Conservation (phyloP, 2,113 vertebrate genomes). For the Hydrochoerus hydrochaeris region DNA sequence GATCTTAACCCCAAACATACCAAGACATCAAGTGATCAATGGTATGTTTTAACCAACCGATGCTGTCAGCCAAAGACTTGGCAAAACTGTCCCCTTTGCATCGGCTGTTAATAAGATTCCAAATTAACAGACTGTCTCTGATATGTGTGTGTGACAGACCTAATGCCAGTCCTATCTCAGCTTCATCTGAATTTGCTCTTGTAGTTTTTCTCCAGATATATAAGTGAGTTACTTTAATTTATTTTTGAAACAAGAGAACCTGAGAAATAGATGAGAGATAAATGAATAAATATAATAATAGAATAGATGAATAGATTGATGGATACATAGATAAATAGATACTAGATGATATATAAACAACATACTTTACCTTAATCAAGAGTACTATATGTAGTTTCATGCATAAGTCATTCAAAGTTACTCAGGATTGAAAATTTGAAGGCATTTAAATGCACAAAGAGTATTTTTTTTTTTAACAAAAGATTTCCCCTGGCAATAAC, state of each 20-base stretch:
- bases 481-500: slow-evolving; percentile 21
- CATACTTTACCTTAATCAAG: background rate
- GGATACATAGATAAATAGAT: background rate
- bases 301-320: background rate
- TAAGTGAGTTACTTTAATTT: background rate
- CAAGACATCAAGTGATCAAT: background rate
- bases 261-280: background rate
- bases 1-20: background rate
- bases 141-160: background rate
- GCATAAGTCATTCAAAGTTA: background rate
- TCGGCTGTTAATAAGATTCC: background rate
- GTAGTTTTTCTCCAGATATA: background rate
- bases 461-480: background rate
- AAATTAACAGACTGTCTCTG: background rate
- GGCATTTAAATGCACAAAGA: background rate
- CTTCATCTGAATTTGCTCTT: background rate
- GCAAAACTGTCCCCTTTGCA: background rate
- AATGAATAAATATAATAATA: background rate
- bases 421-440: background rate
- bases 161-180: background rate
- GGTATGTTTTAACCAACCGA: background rate
- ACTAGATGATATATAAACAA: background rate
- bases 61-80: background rate
- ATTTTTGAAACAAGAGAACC: background rate
- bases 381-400: background rate